A percentile compares a stretch with the other conserved stretches of the same genome.
Conservation (phyloP, 2,797 vertebrate genomes). For the Emydoidea blandingii region DNA sequence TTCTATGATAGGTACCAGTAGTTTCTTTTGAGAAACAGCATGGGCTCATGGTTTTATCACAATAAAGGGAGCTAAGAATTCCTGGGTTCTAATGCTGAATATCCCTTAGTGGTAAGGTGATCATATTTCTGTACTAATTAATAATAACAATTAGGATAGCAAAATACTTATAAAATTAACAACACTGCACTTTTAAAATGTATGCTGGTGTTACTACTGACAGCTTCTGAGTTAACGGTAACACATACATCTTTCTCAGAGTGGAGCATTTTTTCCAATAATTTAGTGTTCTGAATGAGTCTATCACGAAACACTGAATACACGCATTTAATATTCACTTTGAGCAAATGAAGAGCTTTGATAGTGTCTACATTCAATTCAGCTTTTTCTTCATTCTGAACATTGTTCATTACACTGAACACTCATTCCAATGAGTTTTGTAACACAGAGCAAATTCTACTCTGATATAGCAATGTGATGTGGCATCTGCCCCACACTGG, state of each 20-base stretch:
- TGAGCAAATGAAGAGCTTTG: background rate
- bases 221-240: background rate
- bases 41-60: background rate
- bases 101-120: background rate
- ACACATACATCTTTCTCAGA: background rate
- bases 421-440: background rate
- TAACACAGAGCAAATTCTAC: background rate
- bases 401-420: background rate
- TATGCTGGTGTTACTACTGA: fast-evolving
- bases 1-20: background rate
- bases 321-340: background rate
- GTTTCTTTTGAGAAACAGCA: background rate
- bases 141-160: background rate
- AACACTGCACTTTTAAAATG: background rate
- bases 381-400: background rate
- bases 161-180: background rate
- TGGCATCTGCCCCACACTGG: too few relatives aligned
- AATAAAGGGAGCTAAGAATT: background rate
- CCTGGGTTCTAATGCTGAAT: background rate
- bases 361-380: background rate
- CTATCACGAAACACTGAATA: background rate
- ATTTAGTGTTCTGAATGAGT: background rate
- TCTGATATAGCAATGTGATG: background rate
- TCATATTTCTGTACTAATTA: background rate
- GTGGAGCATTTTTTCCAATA: background rate